Percentiles rank a stretch among this genome's conserved stretches.
These are phyloP conservation scores for Meleagris gallopavo DNA, from an alignment of 2,113 vertebrate genomes.

Conservation along the genomic window DNA sequence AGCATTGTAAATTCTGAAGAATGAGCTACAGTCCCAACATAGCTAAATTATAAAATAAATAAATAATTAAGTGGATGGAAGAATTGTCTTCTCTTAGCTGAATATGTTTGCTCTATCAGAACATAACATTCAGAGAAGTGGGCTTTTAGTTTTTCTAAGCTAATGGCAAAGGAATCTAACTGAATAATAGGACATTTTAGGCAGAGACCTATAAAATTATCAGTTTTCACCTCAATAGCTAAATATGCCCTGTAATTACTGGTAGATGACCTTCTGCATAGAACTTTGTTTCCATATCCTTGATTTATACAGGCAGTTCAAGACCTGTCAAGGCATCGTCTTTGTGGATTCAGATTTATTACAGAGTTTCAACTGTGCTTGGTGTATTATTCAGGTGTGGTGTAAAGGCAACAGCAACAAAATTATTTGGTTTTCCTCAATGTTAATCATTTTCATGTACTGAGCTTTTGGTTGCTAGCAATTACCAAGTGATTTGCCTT, in stretches of 20 bases:
- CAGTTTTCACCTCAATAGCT: constrained; percentile 15
- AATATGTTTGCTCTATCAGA: constrained; percentile 33
- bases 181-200: not conserved
- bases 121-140: not conserved
- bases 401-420: not conserved
- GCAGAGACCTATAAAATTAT: not conserved
- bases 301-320: not conserved
- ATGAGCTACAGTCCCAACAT: not conserved
- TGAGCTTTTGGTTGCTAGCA: not conserved
- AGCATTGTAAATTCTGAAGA: not conserved
- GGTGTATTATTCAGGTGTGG: not conserved
- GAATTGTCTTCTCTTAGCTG: constrained; percentile 21
- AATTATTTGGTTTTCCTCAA: not conserved
- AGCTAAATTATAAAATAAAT: not conserved
- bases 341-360: not conserved
- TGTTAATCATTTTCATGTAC: not conserved
- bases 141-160: not conserved
- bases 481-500: not conserved
- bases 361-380: not conserved
- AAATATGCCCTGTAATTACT: not conserved
- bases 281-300: not conserved
- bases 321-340: not conserved
- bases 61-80: not conserved
- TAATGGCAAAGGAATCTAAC: not conserved
- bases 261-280: not conserved